These are phyloP conservation scores for Epinephelus awoara DNA, from an alignment of 2,797 vertebrate genomes.

Conservation along the genomic window DNA sequence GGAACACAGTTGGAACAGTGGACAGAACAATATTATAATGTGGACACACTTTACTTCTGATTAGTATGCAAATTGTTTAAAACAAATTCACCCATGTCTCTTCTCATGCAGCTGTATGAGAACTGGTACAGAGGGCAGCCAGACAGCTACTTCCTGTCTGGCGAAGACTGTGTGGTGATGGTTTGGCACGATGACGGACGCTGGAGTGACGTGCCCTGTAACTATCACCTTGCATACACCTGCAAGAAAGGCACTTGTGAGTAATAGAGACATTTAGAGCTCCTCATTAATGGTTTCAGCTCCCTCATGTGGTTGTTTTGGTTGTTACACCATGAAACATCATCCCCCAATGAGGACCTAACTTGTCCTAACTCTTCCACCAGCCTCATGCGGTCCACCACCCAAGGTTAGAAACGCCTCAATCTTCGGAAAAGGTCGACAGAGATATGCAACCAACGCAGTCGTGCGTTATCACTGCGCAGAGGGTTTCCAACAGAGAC, in stretches of 20 bases:
- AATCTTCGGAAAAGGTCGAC: conserved; percentile 87
- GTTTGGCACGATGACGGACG: conserved; percentile 94
- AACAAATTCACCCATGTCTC: not conserved
- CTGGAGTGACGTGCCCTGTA: conserved; percentile 97
- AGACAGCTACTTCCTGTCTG: conserved; percentile 96
- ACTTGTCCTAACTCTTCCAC: not conserved
- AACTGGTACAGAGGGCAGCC: conserved; percentile 96
- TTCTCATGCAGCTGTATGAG: conserved; percentile 89
- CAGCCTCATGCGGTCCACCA: conserved; percentile 92
- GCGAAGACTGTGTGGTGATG: conserved; percentile 97
- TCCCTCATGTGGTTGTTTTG: conserved; percentile 18
- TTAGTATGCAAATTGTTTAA: not conserved
- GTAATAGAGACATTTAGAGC: conserved; percentile 50
- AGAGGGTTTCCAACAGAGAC: conserved; percentile 87
- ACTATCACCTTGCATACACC: conserved; percentile 96
- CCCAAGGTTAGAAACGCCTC: conserved; percentile 86
- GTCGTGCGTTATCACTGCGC: conserved; percentile 89
- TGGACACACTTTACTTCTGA: not conserved
- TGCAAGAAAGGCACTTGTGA: conserved; percentile 97
- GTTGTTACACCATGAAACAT: not conserved
- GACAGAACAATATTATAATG: not conserved
- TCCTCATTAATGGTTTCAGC: not conserved
- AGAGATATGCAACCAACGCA: conserved; percentile 88
- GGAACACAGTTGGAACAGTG: too few relatives aligned
- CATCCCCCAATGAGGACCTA: not conserved